Conservation (phyloP, 1,140 invertebrate genomes). For the Tribolium madens region DNA sequence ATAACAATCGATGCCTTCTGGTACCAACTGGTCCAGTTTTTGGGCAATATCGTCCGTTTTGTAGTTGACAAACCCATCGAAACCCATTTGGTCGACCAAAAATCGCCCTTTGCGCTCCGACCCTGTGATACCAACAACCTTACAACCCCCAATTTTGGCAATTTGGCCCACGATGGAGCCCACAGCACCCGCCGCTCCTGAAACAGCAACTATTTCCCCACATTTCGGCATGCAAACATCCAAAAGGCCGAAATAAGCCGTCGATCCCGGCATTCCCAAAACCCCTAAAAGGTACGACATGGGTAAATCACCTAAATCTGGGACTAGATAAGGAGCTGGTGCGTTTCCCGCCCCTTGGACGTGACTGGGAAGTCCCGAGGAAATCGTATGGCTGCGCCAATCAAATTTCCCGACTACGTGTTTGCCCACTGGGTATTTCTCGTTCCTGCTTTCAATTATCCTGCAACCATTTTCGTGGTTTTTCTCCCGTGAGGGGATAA, state of each 20-base stretch:
- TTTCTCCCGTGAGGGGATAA: not conserved
- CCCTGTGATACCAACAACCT: conserved; percentile 79
- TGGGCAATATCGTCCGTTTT: conserved; percentile 71
- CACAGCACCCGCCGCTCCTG: conserved; percentile 72
- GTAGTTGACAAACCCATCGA: conserved; percentile 80
- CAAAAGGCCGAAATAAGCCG: conserved; percentile 80
- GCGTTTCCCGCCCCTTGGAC: conserved; percentile 20
- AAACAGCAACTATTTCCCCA: conserved; percentile 78
- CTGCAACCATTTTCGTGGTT: conserved; percentile 42
- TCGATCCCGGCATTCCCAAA: conserved; percentile 64
- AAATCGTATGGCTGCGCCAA: conserved; percentile 71
- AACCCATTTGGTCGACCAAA: conserved; percentile 72
- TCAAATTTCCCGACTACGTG: conserved; percentile 69
- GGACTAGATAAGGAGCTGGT: conserved; percentile 60
- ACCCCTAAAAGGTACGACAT: conserved; percentile 63
- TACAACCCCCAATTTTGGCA: conserved; percentile 76
- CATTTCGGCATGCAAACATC: conserved; percentile 76
- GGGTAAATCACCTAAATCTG: conserved; percentile 67
- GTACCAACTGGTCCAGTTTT: conserved; percentile 72
- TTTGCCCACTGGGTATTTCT: conserved; percentile 67
- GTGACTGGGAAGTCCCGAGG: conserved; percentile 39
- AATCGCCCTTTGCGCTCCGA: conserved; percentile 78
- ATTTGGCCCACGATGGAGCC: conserved; percentile 81
- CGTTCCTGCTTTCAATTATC: conserved; percentile 67
- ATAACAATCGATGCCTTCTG: conserved; percentile 77